These are phyloP conservation scores for Ornithorhynchus anatinus DNA, from an alignment of 2,113 vertebrate genomes.

Conservation along the genomic window DNA sequence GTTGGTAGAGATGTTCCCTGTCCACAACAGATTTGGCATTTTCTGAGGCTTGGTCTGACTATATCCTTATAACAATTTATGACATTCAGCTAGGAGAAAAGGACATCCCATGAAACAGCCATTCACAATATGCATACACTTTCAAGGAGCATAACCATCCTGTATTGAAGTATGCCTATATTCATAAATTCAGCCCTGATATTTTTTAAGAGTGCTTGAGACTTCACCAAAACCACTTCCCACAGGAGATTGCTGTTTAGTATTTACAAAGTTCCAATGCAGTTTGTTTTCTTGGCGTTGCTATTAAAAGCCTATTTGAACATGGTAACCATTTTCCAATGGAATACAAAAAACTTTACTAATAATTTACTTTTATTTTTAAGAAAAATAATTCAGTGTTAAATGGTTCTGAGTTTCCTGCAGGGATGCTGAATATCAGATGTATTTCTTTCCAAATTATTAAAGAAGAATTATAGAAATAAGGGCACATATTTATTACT, in stretches of 20 bases:
- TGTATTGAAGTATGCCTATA: too few relatives aligned
- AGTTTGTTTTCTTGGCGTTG: background rate
- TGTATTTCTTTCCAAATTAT: slow-evolving; percentile 48
- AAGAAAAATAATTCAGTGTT: slow-evolving; percentile 31
- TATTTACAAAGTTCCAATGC: background rate
- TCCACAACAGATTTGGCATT: too few relatives aligned
- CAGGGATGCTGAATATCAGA: slow-evolving; percentile 50
- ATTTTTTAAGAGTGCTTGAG: too few relatives aligned
- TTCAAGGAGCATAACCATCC: too few relatives aligned
- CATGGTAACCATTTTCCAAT: slow-evolving; percentile 27
- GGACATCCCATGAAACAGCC: too few relatives aligned
- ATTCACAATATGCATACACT: too few relatives aligned
- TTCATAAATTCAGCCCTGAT: too few relatives aligned
- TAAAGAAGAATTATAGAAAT: slow-evolving; percentile 54
- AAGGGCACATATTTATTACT: slow-evolving; percentile 26
- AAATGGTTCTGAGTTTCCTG: slow-evolving; percentile 24
- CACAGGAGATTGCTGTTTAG: background rate
- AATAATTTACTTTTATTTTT: slow-evolving; percentile 45
- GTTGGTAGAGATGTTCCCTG: too few relatives aligned
- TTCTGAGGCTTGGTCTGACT: too few relatives aligned
- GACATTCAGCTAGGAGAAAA: too few relatives aligned
- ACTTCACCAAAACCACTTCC: background rate
- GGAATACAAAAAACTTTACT: slow-evolving; percentile 22
- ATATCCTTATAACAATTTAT: too few relatives aligned
- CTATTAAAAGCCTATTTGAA: background rate